Evolutionary conservation across 2,888 invertebrate genomes (phyloP).

Genomic region (Drosophila prolongata): DNA sequence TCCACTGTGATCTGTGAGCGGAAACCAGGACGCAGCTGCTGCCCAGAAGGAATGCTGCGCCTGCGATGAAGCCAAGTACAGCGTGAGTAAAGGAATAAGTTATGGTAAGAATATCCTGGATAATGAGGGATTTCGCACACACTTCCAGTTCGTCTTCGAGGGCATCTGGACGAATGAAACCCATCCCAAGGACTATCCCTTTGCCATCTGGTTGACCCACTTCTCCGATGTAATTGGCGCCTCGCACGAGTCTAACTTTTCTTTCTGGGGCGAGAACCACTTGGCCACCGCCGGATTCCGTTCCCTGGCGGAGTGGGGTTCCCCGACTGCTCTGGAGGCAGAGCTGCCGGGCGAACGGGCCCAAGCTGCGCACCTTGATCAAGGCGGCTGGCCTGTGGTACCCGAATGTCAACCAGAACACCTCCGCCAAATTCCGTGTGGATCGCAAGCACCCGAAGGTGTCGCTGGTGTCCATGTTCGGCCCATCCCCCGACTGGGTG

Average conservation of each 20-base stretch:
- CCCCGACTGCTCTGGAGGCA: constrained; percentile 93
- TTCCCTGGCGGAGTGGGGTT: constrained; percentile 89
- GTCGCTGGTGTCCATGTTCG: constrained; percentile 94
- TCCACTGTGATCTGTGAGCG: constrained; percentile 92
- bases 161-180: constrained; percentile 98
- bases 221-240: constrained; percentile 99
- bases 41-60: constrained; percentile 92
- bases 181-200: constrained; percentile 98
- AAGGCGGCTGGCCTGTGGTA: constrained; percentile 96
- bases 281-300: constrained; percentile 95
- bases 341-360: constrained; percentile 94
- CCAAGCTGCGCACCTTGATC: constrained; percentile 91
- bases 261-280: constrained; percentile 96
- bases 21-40: constrained; percentile 86
- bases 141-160: constrained; percentile 90
- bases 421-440: constrained; percentile 92
- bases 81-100: constrained; percentile 85
- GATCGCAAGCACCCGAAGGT: constrained; percentile 94
- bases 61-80: constrained; percentile 98
- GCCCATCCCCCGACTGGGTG: constrained; percentile 99
- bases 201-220: constrained; percentile 95
- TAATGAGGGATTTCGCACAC: no score
- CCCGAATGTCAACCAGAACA: constrained; percentile 93
- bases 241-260: constrained; percentile 94
- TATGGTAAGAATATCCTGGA: background rate